Percentiles rank a stretch among this genome's conserved stretches.
phyloP scores from a whole-genome alignment of 2,888 invertebrate species.

The Dyspetes luteomarginatus region DNA sequence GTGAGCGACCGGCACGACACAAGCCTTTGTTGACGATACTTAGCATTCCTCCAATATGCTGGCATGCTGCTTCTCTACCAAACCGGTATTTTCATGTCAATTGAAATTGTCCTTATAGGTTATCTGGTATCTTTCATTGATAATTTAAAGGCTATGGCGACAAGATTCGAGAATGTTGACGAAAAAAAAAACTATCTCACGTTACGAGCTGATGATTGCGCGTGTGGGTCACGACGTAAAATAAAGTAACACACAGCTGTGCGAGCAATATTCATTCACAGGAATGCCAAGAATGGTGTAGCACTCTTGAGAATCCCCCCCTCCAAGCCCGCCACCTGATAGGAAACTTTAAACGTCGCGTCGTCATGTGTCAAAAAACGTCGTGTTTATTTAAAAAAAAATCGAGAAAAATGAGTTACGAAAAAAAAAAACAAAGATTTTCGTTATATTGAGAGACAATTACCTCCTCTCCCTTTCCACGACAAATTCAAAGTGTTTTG shows the following conservation, averaged over 20 bases:
- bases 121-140: not conserved
- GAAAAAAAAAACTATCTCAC: constrained; percentile 18
- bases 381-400: not conserved
- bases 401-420: not conserved
- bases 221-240: no score
- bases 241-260: constrained; percentile 58
- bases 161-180: constrained; percentile 46
- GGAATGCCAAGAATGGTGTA: constrained; percentile 47
- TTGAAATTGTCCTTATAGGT: not conserved
- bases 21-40: constrained; percentile 31
- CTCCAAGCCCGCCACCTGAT: not conserved
- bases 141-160: not conserved
- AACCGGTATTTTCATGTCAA: not conserved
- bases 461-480: not conserved
- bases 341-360: constrained; percentile 30
- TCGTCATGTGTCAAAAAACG: not conserved
- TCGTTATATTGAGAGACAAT: not conserved
- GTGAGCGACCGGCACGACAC: constrained; percentile 39
- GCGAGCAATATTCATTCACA: constrained; percentile 37
- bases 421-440: constrained; percentile 13
- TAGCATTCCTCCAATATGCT: constrained; percentile 7
- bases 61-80: not conserved
- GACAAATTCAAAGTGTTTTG: not conserved
- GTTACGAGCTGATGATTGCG: constrained; percentile 4
- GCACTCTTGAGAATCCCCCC: not conserved